Conservation (phyloP, 2,888 invertebrate species). For the Trichogramma evanescens region DNA sequence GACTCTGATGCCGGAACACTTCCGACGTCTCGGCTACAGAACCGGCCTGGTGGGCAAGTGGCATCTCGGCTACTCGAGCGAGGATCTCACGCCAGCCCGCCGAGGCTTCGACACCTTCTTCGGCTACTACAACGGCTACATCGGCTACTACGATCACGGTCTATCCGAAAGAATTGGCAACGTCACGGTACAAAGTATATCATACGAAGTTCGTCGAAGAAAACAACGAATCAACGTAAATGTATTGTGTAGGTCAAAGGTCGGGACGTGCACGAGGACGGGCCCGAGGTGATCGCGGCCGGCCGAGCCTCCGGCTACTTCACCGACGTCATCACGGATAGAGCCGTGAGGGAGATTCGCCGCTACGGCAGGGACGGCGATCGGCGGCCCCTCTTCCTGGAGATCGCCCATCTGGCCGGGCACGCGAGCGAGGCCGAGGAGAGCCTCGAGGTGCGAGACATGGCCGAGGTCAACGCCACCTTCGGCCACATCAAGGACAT, state of each 20-base stretch:
- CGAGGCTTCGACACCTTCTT: constrained; percentile 76
- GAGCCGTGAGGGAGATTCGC: constrained; percentile 58
- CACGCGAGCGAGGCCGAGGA: constrained; percentile 66
- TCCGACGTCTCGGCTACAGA: constrained; percentile 49
- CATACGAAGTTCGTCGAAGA: too few relatives aligned
- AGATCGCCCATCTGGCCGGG: constrained; percentile 72
- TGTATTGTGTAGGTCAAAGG: constrained; percentile 29
- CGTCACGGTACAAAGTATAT: background rate
- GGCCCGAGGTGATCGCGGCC: constrained; percentile 32
- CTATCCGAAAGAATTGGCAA: background rate
- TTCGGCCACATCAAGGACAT: constrained; percentile 64
- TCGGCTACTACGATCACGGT: constrained; percentile 67
- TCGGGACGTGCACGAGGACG: constrained; percentile 47
- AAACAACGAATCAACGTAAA: too few relatives aligned
- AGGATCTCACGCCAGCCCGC: constrained; percentile 59
- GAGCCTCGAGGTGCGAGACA: constrained; percentile 61
- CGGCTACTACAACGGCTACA: constrained; percentile 77
- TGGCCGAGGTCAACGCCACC: constrained; percentile 56
- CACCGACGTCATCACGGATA: constrained; percentile 63
- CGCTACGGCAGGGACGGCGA: constrained; percentile 42
- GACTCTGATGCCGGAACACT: constrained; percentile 50
- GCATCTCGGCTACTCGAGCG: constrained; percentile 52
- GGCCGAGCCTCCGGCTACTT: constrained; percentile 56
- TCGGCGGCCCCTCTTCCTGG: constrained; percentile 64
- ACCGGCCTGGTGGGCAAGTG: constrained; percentile 55